Evolutionary conservation across 1,140 invertebrate genomes (phyloP).

Genomic region (Trachelipus rathkii): DNA sequence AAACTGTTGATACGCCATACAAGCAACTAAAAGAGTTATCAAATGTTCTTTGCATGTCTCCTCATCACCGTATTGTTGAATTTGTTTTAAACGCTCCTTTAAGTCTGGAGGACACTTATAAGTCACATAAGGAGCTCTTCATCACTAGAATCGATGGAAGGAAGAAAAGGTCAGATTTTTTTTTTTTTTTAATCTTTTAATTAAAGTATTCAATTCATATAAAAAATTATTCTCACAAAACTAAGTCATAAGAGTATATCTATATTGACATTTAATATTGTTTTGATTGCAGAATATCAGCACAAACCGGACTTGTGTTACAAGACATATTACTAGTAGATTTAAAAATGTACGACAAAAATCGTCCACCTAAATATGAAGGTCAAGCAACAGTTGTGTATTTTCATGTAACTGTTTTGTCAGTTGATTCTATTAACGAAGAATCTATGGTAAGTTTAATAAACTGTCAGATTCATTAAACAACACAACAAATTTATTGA

Average conservation of each 20-base stretch:
- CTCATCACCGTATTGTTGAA: constrained; percentile 39
- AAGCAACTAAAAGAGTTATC: constrained; percentile 31
- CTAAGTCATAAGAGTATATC: neutral
- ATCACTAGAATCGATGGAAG: constrained; percentile 20
- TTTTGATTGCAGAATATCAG: constrained; percentile 30
- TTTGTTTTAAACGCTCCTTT: constrained; percentile 33
- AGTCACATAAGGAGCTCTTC: constrained; percentile 22
- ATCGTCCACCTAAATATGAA: constrained; percentile 74
- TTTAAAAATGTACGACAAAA: constrained; percentile 82
- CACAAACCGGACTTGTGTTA: constrained; percentile 41
- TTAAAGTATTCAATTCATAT: neutral
- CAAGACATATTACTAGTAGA: constrained; percentile 74
- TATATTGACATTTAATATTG: neutral
- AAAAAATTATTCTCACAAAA: neutral
- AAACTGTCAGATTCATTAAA: neutral
- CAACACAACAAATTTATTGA: neutral
- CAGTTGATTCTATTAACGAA: constrained; percentile 82
- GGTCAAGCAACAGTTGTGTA: constrained; percentile 80
- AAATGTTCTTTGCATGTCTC: constrained; percentile 32
- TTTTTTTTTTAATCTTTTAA: neutral
- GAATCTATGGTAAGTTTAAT: constrained; percentile 74
- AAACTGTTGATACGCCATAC: neutral
- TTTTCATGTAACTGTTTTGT: constrained; percentile 82
- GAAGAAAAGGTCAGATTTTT: constrained; percentile 28
- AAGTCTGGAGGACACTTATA: constrained; percentile 23